A percentile compares a stretch with the other conserved stretches of the same genome.
These are phyloP conservation scores for Pelobates cultripes DNA, from an alignment of 2,797 vertebrate species.

Conservation along the genomic window DNA sequence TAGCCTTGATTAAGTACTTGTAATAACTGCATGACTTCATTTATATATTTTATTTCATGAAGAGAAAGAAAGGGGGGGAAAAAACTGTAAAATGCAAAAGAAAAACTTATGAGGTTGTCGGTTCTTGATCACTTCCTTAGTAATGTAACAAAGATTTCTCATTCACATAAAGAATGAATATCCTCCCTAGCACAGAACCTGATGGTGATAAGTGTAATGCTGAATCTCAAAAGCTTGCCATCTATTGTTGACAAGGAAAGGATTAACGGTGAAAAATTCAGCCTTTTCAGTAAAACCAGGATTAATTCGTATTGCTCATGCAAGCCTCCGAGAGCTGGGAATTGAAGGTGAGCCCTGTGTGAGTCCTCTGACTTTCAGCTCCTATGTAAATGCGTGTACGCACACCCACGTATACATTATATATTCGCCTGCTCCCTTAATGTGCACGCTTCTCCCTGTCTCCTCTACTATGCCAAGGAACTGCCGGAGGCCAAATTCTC, in stretches of 20 bases:
- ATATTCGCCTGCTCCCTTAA: slow-evolving; percentile 44
- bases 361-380: slow-evolving; percentile 39
- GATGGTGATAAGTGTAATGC: neutral
- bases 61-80: too few relatives aligned
- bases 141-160: neutral
- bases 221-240: slow-evolving; percentile 8
- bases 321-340: slow-evolving; percentile 41
- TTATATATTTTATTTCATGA: too few relatives aligned
- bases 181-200: neutral
- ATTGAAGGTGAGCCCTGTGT: slow-evolving; percentile 36
- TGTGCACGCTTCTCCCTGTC: slow-evolving; percentile 46
- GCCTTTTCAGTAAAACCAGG: slow-evolving; percentile 25
- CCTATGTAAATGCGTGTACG: slow-evolving; percentile 48
- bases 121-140: too few relatives aligned
- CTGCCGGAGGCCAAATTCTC: slow-evolving; percentile 98
- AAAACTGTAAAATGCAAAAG: too few relatives aligned
- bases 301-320: slow-evolving; percentile 34
- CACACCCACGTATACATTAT: slow-evolving; percentile 46
- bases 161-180: neutral
- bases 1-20: too few relatives aligned
- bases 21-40: too few relatives aligned
- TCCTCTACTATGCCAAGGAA: slow-evolving; percentile 90
- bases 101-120: too few relatives aligned
- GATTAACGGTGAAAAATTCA: slow-evolving; percentile 44
- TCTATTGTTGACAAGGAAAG: slow-evolving; percentile 20